These are phyloP conservation scores for Drosophila obscura DNA, from an alignment of 1,140 invertebrate species.

Conservation along the genomic window DNA sequence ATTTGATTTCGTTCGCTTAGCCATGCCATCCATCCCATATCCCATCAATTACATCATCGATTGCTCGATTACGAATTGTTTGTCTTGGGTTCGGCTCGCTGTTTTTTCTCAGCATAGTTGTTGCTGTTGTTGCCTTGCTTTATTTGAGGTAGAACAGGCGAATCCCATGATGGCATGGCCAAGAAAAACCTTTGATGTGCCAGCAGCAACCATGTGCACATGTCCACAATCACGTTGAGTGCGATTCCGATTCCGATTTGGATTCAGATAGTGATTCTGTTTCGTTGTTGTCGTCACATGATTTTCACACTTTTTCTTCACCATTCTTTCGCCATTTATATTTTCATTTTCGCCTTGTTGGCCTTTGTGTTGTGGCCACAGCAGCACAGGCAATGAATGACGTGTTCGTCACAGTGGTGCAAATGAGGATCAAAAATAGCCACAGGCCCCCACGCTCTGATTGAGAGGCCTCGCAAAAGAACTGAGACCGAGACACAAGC, in stretches of 20 bases:
- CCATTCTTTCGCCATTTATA: conserved; percentile 35
- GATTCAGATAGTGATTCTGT: conserved; percentile 41
- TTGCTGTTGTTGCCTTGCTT: conserved; percentile 12
- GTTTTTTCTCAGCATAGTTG: conserved; percentile 13
- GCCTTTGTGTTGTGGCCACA: conserved; percentile 33
- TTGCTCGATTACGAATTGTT: conserved; percentile 37
- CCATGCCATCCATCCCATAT: not conserved
- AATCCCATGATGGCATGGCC: conserved; percentile 25
- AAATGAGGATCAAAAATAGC: conserved; percentile 37
- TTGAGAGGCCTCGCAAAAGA: conserved; percentile 22
- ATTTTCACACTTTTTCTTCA: conserved; percentile 45
- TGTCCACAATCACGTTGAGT: conserved; percentile 57
- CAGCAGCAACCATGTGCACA: conserved; percentile 53
- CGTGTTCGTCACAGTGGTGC: conserved; percentile 65
- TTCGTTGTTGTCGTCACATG: conserved; percentile 78
- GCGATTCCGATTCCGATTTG: conserved; percentile 13
- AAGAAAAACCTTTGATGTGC: conserved; percentile 62
- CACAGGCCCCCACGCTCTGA: conserved; percentile 60
- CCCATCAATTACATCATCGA: conserved; percentile 62
- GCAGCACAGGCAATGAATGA: conserved; percentile 32
- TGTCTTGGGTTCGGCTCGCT: conserved; percentile 32
- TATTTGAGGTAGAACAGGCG: conserved; percentile 59
- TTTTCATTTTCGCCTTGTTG: conserved; percentile 36
- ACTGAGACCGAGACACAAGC: conserved; percentile 13
- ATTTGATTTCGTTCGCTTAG: conserved; percentile 11